Conservation (phyloP, 2,113 vertebrate genomes). For the Cnemophilus loriae region DNA sequence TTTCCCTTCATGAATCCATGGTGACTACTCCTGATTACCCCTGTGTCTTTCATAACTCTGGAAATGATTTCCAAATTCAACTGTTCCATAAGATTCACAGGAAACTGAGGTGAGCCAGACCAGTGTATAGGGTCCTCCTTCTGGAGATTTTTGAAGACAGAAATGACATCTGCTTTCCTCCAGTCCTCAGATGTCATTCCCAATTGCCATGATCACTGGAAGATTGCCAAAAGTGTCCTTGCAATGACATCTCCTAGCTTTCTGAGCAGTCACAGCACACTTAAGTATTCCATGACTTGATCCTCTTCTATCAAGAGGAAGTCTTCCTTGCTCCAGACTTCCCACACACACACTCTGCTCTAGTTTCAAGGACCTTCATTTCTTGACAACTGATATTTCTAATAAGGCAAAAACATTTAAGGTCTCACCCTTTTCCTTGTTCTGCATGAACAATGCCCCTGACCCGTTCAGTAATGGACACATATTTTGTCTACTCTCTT, state of each 20-base stretch:
- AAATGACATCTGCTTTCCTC: neutral
- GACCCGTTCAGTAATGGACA: neutral
- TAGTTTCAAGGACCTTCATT: neutral
- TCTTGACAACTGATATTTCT: neutral
- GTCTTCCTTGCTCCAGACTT: neutral
- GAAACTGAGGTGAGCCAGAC: neutral
- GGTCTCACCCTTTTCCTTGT: neutral
- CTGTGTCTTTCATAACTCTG: neutral
- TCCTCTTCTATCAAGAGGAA: neutral
- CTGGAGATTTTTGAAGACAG: neutral
- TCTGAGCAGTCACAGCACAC: no score
- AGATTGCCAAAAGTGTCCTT: neutral
- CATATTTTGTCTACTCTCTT: neutral
- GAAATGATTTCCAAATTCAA: neutral
- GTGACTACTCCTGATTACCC: neutral
- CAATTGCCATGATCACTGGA: neutral
- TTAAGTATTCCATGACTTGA: neutral
- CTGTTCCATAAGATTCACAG: neutral
- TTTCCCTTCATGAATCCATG: neutral
- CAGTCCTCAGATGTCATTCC: neutral
- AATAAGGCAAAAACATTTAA: neutral
- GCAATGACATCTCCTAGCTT: neutral
- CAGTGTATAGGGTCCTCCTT: neutral
- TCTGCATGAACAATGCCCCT: neutral
- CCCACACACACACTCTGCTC: rapidly evolving